Percentiles rank a stretch among this genome's conserved stretches.
These are phyloP conservation scores for Phthorimaea operculella DNA, from an alignment of 1,140 invertebrate species.

Conservation along the genomic window DNA sequence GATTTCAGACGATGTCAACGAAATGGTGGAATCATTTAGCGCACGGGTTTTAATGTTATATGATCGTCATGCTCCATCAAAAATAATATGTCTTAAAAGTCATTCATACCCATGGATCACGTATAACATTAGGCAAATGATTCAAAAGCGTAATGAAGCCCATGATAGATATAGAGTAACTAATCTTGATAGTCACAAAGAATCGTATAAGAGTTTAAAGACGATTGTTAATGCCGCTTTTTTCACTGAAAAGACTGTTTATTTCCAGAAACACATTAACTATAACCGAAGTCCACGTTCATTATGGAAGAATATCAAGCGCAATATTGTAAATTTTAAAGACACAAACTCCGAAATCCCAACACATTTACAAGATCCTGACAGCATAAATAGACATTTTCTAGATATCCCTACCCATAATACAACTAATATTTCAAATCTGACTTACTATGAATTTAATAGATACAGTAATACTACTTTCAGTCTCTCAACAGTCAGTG, in stretches of 20 bases:
- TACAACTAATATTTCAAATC: background rate
- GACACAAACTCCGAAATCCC: background rate
- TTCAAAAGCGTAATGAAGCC: slow-evolving; percentile 1
- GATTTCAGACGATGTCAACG: background rate
- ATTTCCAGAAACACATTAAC: slow-evolving; percentile 6
- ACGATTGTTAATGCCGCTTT: background rate
- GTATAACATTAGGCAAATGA: slow-evolving; percentile 3
- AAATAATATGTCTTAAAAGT: background rate
- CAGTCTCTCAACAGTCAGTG: background rate
- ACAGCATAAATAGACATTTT: slow-evolving; percentile 8
- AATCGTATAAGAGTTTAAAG: background rate
- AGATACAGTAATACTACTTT: background rate
- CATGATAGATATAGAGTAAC: background rate
- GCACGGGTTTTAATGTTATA: background rate
- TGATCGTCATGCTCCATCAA: background rate
- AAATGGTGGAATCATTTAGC: background rate
- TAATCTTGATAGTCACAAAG: background rate
- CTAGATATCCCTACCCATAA: background rate
- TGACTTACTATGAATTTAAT: background rate
- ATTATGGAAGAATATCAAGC: slow-evolving; percentile 5
- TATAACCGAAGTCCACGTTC: background rate
- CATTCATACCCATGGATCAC: slow-evolving; percentile 3
- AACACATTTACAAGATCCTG: background rate
- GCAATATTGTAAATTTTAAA: background rate
- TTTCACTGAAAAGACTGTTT: background rate